A percentile compares a stretch with the other conserved stretches of the same genome.
Evolutionary conservation across 2,888 invertebrate species (phyloP).

Genomic region (Cancer borealis): DNA sequence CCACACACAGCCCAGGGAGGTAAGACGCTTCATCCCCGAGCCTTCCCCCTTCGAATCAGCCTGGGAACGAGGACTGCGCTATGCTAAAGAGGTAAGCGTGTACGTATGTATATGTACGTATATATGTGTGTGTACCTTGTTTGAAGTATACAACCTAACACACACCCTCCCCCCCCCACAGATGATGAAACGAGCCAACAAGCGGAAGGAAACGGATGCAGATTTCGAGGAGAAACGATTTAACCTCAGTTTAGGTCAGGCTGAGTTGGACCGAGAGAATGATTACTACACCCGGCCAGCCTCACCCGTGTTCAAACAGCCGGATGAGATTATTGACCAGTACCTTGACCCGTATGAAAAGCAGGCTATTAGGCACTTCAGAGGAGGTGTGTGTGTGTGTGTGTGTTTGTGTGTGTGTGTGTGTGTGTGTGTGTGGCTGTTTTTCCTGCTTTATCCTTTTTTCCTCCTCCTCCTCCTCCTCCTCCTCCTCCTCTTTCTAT

Average conservation of each 20-base stretch:
- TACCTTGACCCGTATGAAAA: slow-evolving; percentile 76
- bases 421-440: not conserved
- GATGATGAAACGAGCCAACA: slow-evolving; percentile 92
- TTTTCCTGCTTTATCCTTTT: not conserved
- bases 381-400: slow-evolving; percentile 70
- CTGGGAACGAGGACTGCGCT: slow-evolving; percentile 96
- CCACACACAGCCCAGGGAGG: slow-evolving; percentile 59
- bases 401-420: not conserved
- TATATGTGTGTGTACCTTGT: not conserved
- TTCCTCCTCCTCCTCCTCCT: not conserved
- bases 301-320: slow-evolving; percentile 81
- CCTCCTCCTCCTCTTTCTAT: not conserved
- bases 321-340: slow-evolving; percentile 71
- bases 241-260: slow-evolving; percentile 90
- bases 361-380: slow-evolving; percentile 75
- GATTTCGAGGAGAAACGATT: slow-evolving; percentile 83
- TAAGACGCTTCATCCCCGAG: slow-evolving; percentile 77
- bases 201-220: slow-evolving; percentile 92
- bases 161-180: slow-evolving; percentile 79
- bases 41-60: slow-evolving; percentile 91
- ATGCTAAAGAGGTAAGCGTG: slow-evolving; percentile 89
- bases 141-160: not conserved
- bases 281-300: slow-evolving; percentile 87
- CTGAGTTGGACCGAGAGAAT: slow-evolving; percentile 85
- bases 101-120: not conserved